Evolutionary conservation across 2,888 invertebrate genomes (phyloP), one percentile per base, ranked within the genome.

Genomic region (Iselma pallidipennis): DNA sequence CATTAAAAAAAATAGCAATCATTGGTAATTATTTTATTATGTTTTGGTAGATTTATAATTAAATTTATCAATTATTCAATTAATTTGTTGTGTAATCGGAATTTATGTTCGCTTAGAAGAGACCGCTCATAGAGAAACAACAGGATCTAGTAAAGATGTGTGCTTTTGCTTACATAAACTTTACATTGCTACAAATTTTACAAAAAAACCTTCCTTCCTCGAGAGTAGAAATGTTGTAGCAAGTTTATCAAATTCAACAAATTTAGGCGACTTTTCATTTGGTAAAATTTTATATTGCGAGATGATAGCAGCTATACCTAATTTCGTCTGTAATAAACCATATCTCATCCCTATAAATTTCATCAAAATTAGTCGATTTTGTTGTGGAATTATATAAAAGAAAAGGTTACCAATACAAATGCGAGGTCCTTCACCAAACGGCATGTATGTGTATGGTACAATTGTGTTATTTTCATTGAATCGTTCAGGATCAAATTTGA

Each of bases 401-500:
- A n/a, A n/a, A n/a, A n/a, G n/a, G n/a, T 19, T 52, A 52, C 52
- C 52, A 10, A 52, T 52, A 28, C 52, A 52, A 52, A 28, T 29
- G n/a, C 52, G 19, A 1, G 52, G 52, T 2, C 52, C 52, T 28
- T 52, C 52, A 29, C 52, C 52, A 19, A 52, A 52, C 12, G 52
- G 52, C 14, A 52, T 12, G 19, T 52, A 52, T 4, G 52, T 31
- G 3, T 31, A 52, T 7, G 52, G 28, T 4, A 33, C 12, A n/a
- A 31, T 29, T n/a, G 21, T 21, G 9, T 28, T 52, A 6, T 19
- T 4, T 1, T 28, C 52, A 23, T 5, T 52, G 33, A 52, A 52
- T 14, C 52, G 29, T 28, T 52, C 52, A 23, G 52, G 52, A 33
- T 52, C 28, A 25, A 52, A 52, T 52, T 52, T 31, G 10, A 77